Percentiles rank a stretch among this genome's conserved stretches.
Conservation (phyloP, 2,113 vertebrate species). For the cattle (Bos taurus) region ARS-UCD2.0 NC_037337.1:17328501-17329000, state of each 20-base stretch:
- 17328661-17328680: neutral
- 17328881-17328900: neutral
- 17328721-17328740: neutral
- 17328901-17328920: fast-evolving
- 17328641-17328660: neutral
- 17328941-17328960: neutral
- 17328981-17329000: neutral
- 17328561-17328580: neutral
- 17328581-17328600: fast-evolving
- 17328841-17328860: fast-evolving
- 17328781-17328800: neutral
- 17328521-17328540: fast-evolving
- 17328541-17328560: neutral
- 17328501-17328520: too few species aligned
- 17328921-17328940: neutral
- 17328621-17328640: neutral
- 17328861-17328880: neutral
- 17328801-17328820: neutral
- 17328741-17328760: neutral
- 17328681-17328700: neutral
- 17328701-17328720: neutral
- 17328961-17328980: neutral
- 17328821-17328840: neutral
- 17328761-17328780: neutral
- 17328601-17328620: neutral